These are phyloP conservation scores for Urophycis tenuis DNA, from an alignment of 2,797 vertebrate genomes.

Conservation along the genomic window DNA sequence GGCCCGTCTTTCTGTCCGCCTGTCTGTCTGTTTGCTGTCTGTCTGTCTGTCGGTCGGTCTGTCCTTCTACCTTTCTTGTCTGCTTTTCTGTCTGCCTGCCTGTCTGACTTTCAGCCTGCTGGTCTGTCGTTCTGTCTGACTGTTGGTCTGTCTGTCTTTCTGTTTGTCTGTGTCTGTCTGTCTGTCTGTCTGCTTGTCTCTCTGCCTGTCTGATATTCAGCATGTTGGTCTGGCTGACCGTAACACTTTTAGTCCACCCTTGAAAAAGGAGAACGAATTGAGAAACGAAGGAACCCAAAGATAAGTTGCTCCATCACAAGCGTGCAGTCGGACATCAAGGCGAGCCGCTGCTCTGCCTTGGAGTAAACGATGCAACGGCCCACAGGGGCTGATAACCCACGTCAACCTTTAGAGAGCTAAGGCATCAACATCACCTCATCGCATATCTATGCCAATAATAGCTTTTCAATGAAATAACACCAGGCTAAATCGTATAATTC, in stretches of 20 bases:
- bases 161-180: background rate
- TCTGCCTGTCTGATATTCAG: no score
- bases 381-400: background rate
- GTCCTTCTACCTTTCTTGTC: no score
- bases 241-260: background rate
- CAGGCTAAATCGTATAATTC: constrained; percentile 23
- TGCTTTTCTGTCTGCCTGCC: background rate
- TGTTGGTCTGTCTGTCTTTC: background rate
- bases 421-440: background rate
- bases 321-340: background rate
- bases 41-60: background rate
- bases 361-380: background rate
- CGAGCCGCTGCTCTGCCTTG: background rate
- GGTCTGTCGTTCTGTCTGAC: background rate
- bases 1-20: background rate
- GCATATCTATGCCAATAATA: background rate
- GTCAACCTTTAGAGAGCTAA: background rate
- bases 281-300: background rate
- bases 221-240: no score
- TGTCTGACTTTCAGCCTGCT: background rate
- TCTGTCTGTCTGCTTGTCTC: background rate
- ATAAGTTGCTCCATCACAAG: background rate
- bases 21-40: background rate
- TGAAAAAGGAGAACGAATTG: background rate
- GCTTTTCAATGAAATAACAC: constrained; percentile 26